Conservation (phyloP, 2,113 vertebrate genomes). For the Melanocharis versteri region DNA sequence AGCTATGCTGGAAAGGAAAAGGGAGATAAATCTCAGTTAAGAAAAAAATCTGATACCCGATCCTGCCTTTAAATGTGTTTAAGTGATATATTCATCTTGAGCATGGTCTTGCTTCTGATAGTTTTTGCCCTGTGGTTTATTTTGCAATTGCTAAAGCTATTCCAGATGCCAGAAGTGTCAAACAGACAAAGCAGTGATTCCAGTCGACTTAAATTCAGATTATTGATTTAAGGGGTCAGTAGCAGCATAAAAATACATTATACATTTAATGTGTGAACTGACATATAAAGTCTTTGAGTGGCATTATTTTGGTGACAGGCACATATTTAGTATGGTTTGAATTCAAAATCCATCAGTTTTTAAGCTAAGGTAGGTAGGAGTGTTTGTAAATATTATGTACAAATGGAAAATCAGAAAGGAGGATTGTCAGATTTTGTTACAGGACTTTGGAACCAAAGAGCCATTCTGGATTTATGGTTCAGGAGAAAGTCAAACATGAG, state of each 20-base stretch:
- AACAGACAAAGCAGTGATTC: neutral
- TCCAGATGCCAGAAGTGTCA: conserved; percentile 50
- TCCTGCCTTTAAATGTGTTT: neutral
- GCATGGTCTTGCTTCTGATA: neutral
- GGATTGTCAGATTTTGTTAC: neutral
- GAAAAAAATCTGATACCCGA: conserved; percentile 9
- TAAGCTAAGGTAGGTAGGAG: neutral
- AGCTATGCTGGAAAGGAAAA: neutral
- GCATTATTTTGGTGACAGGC: neutral
- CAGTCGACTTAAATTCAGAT: neutral
- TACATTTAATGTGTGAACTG: neutral
- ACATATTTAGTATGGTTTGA: neutral
- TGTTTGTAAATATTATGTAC: neutral
- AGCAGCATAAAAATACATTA: neutral
- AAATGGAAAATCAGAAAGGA: neutral
- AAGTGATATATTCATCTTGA: conserved; percentile 6
- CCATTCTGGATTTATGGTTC: neutral
- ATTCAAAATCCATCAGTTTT: neutral
- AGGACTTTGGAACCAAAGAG: neutral
- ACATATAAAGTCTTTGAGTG: neutral
- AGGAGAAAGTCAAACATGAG: neutral
- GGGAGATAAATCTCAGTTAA: conserved; percentile 24
- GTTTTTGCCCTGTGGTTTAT: conserved; percentile 23
- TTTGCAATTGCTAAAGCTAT: conserved; percentile 36
- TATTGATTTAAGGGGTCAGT: conserved; percentile 43